Evolutionary conservation across 2,113 vertebrate species (phyloP), one percentile per base, ranked within the genome.

Genomic region (Tautogolabrus adspersus): DNA sequence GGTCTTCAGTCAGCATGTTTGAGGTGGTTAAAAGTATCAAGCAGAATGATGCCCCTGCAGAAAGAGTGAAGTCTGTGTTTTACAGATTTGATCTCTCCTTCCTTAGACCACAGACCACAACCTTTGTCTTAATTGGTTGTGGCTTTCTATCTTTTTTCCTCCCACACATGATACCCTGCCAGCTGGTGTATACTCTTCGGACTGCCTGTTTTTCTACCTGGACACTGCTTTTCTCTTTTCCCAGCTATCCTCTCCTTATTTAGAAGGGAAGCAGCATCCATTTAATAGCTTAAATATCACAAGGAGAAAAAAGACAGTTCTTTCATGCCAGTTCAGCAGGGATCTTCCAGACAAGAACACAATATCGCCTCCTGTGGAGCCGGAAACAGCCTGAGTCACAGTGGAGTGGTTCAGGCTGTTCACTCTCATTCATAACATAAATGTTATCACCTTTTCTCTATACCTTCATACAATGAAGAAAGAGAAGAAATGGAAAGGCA

Each of bases 301-400:
- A 4, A 57, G 22, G 52, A 55, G 11, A 55, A 61, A 65, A 61
- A 8, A 46, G 23, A 19, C 10, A 11, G 3, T 1, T 21, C 23
- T 67, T 52, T 55, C 18, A 56, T n/a, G 16, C 10, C 12, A 12
- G 60, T 65, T 38, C 40, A 72, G 66, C 56, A 5, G 56, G 55
- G 30, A 66, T 30, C 30, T 34, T 34, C 30, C 34, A 86, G 19
- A 57, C 62, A 58, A 56, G 30, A 76, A 57, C 60, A 47, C 40
- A 69, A 51, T 66, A 71, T 54, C 1, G 34, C 26, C 58, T 75
- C 63, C 71, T 10, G 63, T 47, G 54, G 78, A 72, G 69, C 21
- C 5, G 46, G 70, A 83, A 74, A 54, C 46, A 72, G 66, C 46
- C 55, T 52, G 68, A 63, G 46, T 42, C 46, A 54, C 54, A 58